Base-by-base conservation (phyloP, 1,140 invertebrate genomes). In the Contarinia nasturtii region DNA sequence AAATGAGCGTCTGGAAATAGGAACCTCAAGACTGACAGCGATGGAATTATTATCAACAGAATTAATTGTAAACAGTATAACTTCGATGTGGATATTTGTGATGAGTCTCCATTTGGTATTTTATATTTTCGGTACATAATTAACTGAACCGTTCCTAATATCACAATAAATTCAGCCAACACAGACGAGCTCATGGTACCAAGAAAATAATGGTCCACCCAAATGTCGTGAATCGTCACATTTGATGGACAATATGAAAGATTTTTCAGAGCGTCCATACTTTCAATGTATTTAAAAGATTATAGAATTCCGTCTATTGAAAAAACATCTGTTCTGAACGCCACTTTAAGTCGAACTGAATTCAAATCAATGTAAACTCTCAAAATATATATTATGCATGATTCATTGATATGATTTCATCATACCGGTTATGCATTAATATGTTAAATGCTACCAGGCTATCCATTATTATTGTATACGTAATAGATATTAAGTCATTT, bases 181-280 rank as follows among this genome's bases (percentile, higher is more conserved):
- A 85, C 57, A 8, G 71, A 64, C 5, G 76, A 71, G 1, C 77
- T 74, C 20, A 89, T 61, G 0, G 89, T 92, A 50, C 93, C 86
- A 70, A 90, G 78, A 61, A 95, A 92, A 70, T 91, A 96, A 75
- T 93, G 77, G 47, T 91, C 68, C 4, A 85, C 67, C 89, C 89
- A 94, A 50, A 88, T 68, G 53, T 86, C 73, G 45, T 60, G 66
- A 42, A 92, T 72, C 1, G 80, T 82, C 36, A 84, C 71, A 58
- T 87, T 88, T 15, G 80, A 77, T 45, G 84, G 86, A 67, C 89
- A 93, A 59, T 80, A 86, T 53, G 27, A 27, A 27, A 27, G 3
- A 10, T 27, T 27, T 5, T 68, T 57, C 70, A 74, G 10, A 5
- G 10, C 66, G 44, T 47, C 53, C 21, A 27, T 33, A 10, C 10